Percentiles rank a stretch among this genome's conserved stretches.
These are phyloP conservation scores for Cheilosia vernalis DNA, from an alignment of 2,888 invertebrate species.

Conservation along the genomic window DNA sequence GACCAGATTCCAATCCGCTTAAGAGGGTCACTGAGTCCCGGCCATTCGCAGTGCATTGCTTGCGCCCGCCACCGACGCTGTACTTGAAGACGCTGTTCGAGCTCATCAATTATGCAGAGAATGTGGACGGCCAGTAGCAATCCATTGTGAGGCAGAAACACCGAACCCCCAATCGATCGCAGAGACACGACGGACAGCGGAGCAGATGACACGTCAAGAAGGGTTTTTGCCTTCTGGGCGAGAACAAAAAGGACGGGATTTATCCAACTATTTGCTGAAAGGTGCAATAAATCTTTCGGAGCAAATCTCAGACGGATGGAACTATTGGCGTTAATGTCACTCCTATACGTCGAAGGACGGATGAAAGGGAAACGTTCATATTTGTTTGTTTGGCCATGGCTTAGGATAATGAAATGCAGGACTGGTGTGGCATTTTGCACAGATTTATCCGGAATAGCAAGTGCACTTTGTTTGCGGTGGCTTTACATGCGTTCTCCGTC, in stretches of 20 bases:
- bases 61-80: conserved; percentile 20
- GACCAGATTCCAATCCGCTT: conserved; percentile 63
- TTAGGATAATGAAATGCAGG: conserved; percentile 42
- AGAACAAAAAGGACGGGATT: conserved; percentile 45
- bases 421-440: conserved; percentile 8
- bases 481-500: conserved; percentile 15
- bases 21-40: conserved; percentile 68
- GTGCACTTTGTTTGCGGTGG: conserved; percentile 18
- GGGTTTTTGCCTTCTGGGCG: conserved; percentile 11
- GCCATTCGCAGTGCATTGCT: conserved; percentile 49
- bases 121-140: conserved; percentile 38
- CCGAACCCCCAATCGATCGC: conserved; percentile 39
- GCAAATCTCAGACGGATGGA: conserved; percentile 61
- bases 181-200: conserved; percentile 21
- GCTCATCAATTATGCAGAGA: conserved; percentile 70
- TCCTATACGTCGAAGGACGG: conserved; percentile 35
- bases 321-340: conserved; percentile 67
- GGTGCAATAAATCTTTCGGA: conserved; percentile 69
- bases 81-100: conserved; percentile 9
- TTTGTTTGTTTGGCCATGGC: conserved; percentile 39
- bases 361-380: conserved; percentile 19
- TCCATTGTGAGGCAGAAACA: conserved; percentile 40
- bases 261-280: conserved; percentile 70
- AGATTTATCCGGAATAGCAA: conserved; percentile 14
- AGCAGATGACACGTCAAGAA: conserved; percentile 23